Base-by-base conservation (phyloP, 2,113 vertebrate genomes). In the Otocyon megalotis region DNA sequence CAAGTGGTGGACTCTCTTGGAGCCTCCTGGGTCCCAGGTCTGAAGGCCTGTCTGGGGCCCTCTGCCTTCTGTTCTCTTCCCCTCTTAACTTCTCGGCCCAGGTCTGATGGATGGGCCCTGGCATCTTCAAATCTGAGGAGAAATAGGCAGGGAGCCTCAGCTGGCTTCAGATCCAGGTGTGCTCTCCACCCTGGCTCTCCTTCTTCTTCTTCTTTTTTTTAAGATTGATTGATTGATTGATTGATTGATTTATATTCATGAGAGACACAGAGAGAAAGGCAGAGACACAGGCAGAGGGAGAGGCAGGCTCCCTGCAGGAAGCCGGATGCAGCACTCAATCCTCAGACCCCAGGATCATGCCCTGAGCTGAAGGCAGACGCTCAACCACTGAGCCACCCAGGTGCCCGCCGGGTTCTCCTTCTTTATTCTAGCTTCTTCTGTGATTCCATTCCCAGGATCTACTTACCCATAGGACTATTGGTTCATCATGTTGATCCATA, bases 1-100 rank as follows among this genome's bases (percentile, higher is more conserved):
- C 20, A 30, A 17, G 13, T 10, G 43, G 28, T 0, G 0, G 32
- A 22, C 22, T 8, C 69, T 67, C 72, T 26, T 2, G 12, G 12
- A 11, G 43, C 8, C 20, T 32, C 12, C 32, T 0, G 0, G 37
- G 35, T 14, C 26, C 5, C 11, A 35, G 43, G 32, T 65, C 26
- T 4, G 15, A 43, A 9, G 5, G 5, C 58, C 26, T n/a, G 8
- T 24, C 56, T 24, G 60, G 12, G 43, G 32, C 28, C 58, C 17
- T 4, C 13, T 10, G 43, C 16, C 17, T 48, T 58, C 50, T 48
- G 30, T 20, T 4, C 14, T 48, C 72, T 3, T 76, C 24, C 24
- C 10, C 16, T 8, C 15, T 37, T 6, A 50, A 4, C 53, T 15
- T 77, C 7, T 24, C 3, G 20, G n/a, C 56, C 30, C 65, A 15